Conservation (phyloP, 2,797 vertebrate species). For the Eremophila alpestris region DNA sequence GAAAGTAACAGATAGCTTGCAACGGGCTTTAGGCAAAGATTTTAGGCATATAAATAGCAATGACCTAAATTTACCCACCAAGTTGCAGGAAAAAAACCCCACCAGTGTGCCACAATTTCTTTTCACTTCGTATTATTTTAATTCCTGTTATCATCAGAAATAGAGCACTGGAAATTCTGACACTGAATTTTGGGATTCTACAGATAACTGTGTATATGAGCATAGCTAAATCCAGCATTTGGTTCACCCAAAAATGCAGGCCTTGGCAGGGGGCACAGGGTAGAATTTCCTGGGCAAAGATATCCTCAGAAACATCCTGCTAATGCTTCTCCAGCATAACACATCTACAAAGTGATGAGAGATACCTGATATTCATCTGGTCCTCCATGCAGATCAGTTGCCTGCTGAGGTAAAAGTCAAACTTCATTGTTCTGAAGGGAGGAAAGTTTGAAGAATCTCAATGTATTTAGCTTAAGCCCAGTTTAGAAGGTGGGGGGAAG, state of each 20-base stretch:
- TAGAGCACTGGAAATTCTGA: not conserved
- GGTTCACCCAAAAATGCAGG: not conserved
- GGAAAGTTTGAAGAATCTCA: not conserved
- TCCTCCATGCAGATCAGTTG: not conserved
- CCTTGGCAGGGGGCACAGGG: not conserved
- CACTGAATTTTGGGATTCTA: not conserved
- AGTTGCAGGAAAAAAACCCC: accelerated
- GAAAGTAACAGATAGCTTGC: not conserved
- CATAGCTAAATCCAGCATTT: not conserved
- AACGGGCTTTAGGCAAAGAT: not conserved
- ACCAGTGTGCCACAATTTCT: not conserved
- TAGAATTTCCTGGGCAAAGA: not conserved
- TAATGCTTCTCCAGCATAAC: not conserved
- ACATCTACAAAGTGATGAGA: not conserved
- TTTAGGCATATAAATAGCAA: not conserved
- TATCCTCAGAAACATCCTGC: not conserved
- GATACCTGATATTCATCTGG: not conserved
- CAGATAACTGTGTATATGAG: not conserved
- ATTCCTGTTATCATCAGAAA: conserved; percentile 22
- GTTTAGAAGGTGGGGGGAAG: not conserved
- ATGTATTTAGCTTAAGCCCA: not conserved
- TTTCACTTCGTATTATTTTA: not conserved
- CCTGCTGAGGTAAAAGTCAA: not conserved
- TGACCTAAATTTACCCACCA: not conserved
- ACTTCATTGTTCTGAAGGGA: not conserved